Percentiles rank a stretch among this genome's conserved stretches.
phyloP scores from a whole-genome alignment of 2,113 vertebrate genomes.

The Myrmecophaga tridactyla region DNA sequence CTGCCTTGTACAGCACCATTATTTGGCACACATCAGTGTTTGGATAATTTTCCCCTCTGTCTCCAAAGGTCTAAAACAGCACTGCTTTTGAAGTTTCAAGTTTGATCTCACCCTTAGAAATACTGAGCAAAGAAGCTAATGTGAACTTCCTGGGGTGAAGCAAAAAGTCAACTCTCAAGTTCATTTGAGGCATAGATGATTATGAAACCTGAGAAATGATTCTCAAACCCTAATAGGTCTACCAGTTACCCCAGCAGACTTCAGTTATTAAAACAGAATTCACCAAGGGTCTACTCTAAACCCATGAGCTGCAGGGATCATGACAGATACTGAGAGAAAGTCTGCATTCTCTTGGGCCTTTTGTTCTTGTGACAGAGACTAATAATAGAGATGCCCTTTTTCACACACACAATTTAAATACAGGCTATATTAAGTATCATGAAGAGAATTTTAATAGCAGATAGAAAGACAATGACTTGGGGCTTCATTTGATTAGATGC shows the following conservation, averaged over 20 bases:
- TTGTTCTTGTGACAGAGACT: not conserved
- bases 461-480: not conserved
- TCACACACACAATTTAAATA: not conserved
- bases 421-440: not conserved
- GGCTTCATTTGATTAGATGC: not conserved
- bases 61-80: not conserved
- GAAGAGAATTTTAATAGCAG: not conserved
- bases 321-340: too few relatives aligned
- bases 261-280: too few relatives aligned
- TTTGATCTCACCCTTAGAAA: not conserved
- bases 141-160: not conserved
- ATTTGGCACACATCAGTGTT: not conserved
- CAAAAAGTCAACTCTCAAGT: not conserved
- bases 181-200: not conserved
- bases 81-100: not conserved
- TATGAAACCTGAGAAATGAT: not conserved
- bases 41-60: not conserved
- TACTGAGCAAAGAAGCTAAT: not conserved
- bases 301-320: not conserved
- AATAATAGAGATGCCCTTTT: too few relatives aligned
- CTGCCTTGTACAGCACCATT: not conserved
- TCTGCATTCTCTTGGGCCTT: not conserved
- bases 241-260: too few relatives aligned
- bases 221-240: not conserved
- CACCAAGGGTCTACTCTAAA: rapidly evolving